Evolutionary conservation across 1,140 invertebrate genomes (phyloP).

Genomic region (Brachionus asplanchnoidis): DNA sequence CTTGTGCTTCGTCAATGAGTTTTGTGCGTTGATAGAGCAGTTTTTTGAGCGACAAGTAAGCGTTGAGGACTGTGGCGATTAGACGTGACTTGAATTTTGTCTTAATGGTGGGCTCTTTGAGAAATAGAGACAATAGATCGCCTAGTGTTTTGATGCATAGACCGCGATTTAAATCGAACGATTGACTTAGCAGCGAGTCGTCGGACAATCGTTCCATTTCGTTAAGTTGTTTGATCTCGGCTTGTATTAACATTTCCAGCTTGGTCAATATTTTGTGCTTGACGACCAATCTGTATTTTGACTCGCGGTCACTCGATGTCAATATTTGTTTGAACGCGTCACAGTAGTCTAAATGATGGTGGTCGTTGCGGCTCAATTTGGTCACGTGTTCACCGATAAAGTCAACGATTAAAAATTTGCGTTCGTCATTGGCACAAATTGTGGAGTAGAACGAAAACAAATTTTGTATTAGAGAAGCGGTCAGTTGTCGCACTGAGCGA

Average conservation of each 20-base stretch:
- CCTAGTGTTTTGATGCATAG: constrained; percentile 79
- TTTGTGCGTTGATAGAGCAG: constrained; percentile 88
- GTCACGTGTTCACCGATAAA: constrained; percentile 64
- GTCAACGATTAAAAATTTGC: constrained; percentile 65
- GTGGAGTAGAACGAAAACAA: not conserved
- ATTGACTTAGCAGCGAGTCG: not conserved
- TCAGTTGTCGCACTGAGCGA: not conserved
- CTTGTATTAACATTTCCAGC: constrained; percentile 76
- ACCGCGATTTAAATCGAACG: constrained; percentile 54
- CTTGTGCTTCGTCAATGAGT: constrained; percentile 90
- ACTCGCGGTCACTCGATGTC: not conserved
- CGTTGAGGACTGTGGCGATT: constrained; percentile 81
- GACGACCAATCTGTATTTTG: constrained; percentile 75
- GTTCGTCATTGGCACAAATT: not conserved
- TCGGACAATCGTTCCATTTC: constrained; percentile 66
- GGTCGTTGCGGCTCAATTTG: not conserved
- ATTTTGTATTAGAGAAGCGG: not conserved
- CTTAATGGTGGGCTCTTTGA: constrained; percentile 66
- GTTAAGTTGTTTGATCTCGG: constrained; percentile 79
- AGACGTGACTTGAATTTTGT: constrained; percentile 81
- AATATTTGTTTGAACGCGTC: not conserved
- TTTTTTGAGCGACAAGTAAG: constrained; percentile 81
- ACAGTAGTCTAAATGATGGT: not conserved
- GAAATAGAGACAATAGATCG: constrained; percentile 74
- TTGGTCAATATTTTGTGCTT: constrained; percentile 70